These are phyloP conservation scores for Grammomys surdaster DNA, from an alignment of 2,113 vertebrate species.

Conservation along the genomic window DNA sequence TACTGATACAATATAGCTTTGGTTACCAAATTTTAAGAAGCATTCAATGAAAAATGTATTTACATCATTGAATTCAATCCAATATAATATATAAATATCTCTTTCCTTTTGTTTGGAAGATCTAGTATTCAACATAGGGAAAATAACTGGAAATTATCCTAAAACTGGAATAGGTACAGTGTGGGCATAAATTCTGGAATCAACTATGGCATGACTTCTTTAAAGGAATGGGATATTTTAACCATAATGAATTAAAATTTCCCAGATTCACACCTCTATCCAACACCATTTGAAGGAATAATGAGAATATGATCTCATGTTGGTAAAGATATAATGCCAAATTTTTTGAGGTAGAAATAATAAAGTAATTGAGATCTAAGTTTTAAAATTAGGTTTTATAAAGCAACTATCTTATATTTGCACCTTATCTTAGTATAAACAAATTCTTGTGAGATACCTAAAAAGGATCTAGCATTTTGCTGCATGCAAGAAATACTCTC, in stretches of 20 bases:
- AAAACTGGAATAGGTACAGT: background rate
- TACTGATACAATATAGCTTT: background rate
- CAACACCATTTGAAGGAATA: background rate
- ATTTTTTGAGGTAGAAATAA: background rate
- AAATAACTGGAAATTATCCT: background rate
- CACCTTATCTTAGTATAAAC: background rate
- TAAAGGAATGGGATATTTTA: background rate
- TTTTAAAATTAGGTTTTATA: conserved; percentile 32
- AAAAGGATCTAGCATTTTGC: too few species aligned
- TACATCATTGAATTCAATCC: background rate
- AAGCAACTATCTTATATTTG: background rate
- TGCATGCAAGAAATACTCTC: too few species aligned
- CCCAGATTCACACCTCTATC: conserved; percentile 1
- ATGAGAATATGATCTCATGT: background rate
- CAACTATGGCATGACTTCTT: background rate
- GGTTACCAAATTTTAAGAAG: background rate
- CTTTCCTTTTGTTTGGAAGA: background rate
- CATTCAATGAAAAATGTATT: background rate
- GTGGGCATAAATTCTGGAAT: background rate
- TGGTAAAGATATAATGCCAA: background rate
- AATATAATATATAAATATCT: background rate
- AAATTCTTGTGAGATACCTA: background rate
- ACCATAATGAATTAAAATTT: background rate
- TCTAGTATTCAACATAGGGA: background rate
- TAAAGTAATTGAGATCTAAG: background rate